Base-by-base conservation (phyloP, 2,797 vertebrate genomes). In the Sebastolobus altivelis region DNA sequence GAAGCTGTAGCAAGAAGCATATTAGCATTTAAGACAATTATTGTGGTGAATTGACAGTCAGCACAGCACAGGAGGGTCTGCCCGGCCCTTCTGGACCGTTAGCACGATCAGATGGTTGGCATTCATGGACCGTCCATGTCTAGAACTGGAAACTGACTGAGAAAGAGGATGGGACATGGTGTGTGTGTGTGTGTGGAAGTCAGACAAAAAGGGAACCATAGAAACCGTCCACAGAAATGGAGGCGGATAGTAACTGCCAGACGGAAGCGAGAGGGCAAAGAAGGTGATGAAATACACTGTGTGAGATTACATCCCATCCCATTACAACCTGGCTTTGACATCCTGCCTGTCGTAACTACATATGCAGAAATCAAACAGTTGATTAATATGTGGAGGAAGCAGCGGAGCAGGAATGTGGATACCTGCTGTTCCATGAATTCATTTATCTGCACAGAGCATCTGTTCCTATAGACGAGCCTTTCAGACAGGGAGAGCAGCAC, bases 31-130 rank as follows among this genome's bases (percentile, higher is more conserved):
- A 11, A 33, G 37, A 81, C 33, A 71, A 35, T 35, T 68, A 55
- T 59, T 83, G 60, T 58, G 40, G 46, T 77, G 33, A 84, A 87
- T 81, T 66, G 72, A 74, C 66, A 81, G 60, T 66, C 79, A 86
- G 72, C 55, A 25, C 58, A 76, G 80, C 69, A 77, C 71, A 80
- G 46, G 63, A 87, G 14, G 78, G 74, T 87, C 88, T 91, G 85
- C 59, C 62, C 60, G 33, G 61, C 56, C 91, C 91, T 93, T 92
- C 92, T 96, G 93, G 83, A 90, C 86, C 65, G 79, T 79, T 84
- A 88, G 81, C 71, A 74, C 46, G 60, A 91, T 94, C 94, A 95
- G 94, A 95, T 95, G 94, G 94, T 89, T 89, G 90, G 89, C 84
- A 82, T 87, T 84, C 74, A 49, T 75, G 63, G 56, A 58, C 65